Percentiles rank a stretch among this genome's conserved stretches.
Conservation (phyloP, 2,113 vertebrate genomes). For the Platysteira castanea region DNA sequence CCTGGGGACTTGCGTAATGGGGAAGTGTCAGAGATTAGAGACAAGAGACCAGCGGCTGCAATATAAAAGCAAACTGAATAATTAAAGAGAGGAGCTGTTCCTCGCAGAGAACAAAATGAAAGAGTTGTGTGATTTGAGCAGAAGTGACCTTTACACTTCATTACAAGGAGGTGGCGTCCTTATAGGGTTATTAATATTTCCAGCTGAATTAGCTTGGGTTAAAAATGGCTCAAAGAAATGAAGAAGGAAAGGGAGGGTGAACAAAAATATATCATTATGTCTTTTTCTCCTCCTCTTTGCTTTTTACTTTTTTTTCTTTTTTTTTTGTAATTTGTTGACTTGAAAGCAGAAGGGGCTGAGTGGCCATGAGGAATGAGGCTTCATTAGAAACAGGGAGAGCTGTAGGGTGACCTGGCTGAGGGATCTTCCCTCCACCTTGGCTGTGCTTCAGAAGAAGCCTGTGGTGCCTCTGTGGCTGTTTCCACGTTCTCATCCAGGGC, state of each 20-base stretch:
- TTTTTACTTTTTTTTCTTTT: background rate
- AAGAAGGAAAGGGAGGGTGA: background rate
- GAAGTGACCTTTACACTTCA: constrained; percentile 61
- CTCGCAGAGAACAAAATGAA: constrained; percentile 40
- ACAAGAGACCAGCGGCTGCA: background rate
- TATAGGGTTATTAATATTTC: constrained; percentile 46
- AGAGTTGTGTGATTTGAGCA: constrained; percentile 51
- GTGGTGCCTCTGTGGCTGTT: background rate
- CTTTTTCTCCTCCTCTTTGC: constrained; percentile 17
- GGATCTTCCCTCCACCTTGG: background rate
- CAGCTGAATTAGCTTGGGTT: constrained; percentile 51
- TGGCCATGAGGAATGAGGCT: background rate
- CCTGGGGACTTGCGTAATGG: background rate
- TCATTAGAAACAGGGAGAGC: background rate
- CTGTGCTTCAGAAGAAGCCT: background rate
- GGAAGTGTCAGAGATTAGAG: constrained; percentile 29
- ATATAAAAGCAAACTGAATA: constrained; percentile 56
- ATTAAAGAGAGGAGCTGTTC: constrained; percentile 46
- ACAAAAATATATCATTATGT: constrained; percentile 43
- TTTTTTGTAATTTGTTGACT: background rate
- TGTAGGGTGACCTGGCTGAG: background rate
- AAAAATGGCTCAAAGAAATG: constrained; percentile 55
- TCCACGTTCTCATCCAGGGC: background rate
- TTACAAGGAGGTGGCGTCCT: constrained; percentile 49
- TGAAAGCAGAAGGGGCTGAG: constrained; percentile 1